Evolutionary conservation across 2,797 vertebrate genomes (phyloP).

Genomic region (Chloroceryle inda): DNA sequence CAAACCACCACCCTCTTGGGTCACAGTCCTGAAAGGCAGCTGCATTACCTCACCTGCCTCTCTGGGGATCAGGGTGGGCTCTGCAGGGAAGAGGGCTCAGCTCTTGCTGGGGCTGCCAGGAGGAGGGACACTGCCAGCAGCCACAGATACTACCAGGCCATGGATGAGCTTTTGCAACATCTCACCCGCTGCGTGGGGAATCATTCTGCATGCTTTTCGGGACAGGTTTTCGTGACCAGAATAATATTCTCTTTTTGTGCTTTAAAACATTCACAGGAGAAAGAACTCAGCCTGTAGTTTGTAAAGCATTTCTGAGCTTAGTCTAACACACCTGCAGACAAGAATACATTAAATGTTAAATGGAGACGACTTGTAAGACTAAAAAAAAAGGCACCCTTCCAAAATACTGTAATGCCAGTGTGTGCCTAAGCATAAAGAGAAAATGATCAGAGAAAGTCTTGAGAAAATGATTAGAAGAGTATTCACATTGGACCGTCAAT

Average conservation of each 20-base stretch:
- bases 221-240: neutral
- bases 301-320: neutral
- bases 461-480: neutral
- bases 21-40: neutral
- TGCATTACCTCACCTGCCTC: conserved; percentile 43
- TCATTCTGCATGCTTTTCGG: neutral
- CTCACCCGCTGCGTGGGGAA: neutral
- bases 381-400: neutral
- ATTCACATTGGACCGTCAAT: neutral
- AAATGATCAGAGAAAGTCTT: neutral
- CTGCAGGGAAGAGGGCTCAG: neutral
- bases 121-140: neutral
- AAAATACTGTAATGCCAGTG: neutral
- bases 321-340: neutral
- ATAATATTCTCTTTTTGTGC: neutral
- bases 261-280: neutral
- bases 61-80: conserved; percentile 37
- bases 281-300: neutral
- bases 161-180: neutral
- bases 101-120: fast-evolving
- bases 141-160: neutral
- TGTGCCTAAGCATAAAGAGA: neutral
- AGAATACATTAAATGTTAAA: neutral
- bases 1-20: neutral
- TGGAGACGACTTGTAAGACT: neutral